Base-by-base conservation (phyloP, 2,888 invertebrate genomes). In the Andricus quercusramuli region DNA sequence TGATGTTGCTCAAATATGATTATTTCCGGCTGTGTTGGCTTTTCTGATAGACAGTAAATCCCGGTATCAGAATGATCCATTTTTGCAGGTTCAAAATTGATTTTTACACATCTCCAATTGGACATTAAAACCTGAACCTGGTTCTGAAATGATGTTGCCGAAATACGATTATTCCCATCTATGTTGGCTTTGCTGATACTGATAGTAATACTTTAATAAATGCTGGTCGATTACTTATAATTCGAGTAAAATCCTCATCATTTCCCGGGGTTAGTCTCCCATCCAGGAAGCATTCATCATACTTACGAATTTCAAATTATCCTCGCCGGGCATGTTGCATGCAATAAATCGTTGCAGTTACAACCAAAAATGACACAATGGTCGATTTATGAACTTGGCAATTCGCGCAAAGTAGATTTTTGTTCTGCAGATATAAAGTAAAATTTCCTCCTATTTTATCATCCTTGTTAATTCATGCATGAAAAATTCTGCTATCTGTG, bases 291-390 rank as follows among this genome's bases (percentile, higher is more conserved):
- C 85, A 85, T 88, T 83, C 84, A 85, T 88, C 88, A 88, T 87
- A 83, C 87, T 88, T 88, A 86, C 79, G 78, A 78, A 86, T 85
- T 81, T 65, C 82, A 85, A 88, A 87, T 87, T 88, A 86, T 82
- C 41, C 83, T 64, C 78, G 83, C n/a, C 11, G 66, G 81, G 74
- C 65, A n/a, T 68, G 15, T 79, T 59, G 79, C 77, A 81, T 82
- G 79, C 77, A 80, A 85, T 83, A 77, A 84, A 80, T 83, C 80
- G 51, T 59, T 44, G 67, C 84, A 84, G 86, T 86, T 84, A 78
- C 56, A n/a, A 8, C n/a, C n/a, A 15, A 59, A n/a, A 59, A 59
- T 56, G 20, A 56, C 6, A 56, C 11, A 56, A 56, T 59, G n/a
- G n/a, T 59, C 56, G 56, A 59, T 59, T 59, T 59, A 59, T 59